Conservation (phyloP, 2,113 vertebrate genomes). For the Pteronura brasiliensis region DNA sequence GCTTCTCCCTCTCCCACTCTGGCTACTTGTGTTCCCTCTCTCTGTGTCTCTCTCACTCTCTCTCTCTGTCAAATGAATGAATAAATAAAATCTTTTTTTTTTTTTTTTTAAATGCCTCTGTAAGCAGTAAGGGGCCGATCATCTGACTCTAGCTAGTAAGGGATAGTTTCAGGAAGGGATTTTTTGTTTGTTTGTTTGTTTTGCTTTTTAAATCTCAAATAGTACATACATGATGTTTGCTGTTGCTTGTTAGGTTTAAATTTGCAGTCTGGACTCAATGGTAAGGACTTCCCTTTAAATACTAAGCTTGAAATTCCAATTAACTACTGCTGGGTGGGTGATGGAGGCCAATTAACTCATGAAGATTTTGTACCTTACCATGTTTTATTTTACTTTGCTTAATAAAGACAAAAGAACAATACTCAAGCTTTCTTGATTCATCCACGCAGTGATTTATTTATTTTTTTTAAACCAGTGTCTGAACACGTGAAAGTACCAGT, state of each 20-base stretch:
- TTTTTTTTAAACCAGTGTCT: not conserved
- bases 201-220: not conserved
- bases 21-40: no score
- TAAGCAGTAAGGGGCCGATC: not conserved
- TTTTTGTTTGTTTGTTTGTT: not conserved
- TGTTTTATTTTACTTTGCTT: conserved; percentile 18
- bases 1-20: no score
- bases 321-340: not conserved
- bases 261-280: not conserved
- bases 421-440: not conserved
- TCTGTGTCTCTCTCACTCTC: no score
- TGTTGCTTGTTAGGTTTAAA: not conserved
- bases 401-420: not conserved
- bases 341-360: not conserved
- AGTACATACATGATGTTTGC: not conserved
- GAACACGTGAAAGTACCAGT: not conserved
- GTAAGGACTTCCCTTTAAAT: not conserved
- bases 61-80: no score
- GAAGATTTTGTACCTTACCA: not conserved
- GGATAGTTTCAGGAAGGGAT: not conserved
- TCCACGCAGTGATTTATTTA: not conserved
- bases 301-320: not conserved
- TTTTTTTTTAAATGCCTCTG: not conserved
- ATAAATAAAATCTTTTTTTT: no score
- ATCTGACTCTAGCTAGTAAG: not conserved